Evolutionary conservation across 2,797 vertebrate genomes (phyloP).

Genomic region (Sphenodon punctatus): DNA sequence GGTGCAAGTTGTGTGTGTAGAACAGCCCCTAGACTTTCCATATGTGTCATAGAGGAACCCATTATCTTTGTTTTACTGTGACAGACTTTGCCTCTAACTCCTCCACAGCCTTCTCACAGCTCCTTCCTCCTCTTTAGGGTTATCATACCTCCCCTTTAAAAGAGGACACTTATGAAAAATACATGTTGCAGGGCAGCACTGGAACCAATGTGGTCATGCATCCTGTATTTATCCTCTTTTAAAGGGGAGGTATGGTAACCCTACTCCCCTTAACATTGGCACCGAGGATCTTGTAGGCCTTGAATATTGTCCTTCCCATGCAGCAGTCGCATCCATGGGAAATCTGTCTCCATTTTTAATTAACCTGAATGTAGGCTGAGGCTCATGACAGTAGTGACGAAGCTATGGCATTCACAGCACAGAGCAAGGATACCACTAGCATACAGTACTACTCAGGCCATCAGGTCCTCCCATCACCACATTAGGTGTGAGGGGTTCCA

Average conservation of each 20-base stretch:
- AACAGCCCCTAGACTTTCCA: neutral
- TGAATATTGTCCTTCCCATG: neutral
- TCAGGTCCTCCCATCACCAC: neutral
- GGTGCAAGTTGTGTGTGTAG: neutral
- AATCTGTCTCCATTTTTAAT: neutral
- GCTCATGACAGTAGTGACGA: neutral
- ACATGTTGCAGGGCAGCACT: too few relatives aligned
- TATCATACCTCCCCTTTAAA: too few relatives aligned
- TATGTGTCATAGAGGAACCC: neutral
- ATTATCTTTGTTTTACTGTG: neutral
- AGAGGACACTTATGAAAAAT: too few relatives aligned
- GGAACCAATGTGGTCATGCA: too few relatives aligned
- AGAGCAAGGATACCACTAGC: neutral
- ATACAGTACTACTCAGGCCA: neutral
- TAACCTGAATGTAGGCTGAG: neutral
- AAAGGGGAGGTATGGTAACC: too few relatives aligned
- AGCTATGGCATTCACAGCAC: neutral
- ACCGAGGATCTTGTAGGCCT: neutral
- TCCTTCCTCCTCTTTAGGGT: too few relatives aligned
- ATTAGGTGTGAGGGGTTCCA: neutral
- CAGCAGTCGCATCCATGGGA: neutral
- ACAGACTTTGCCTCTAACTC: neutral
- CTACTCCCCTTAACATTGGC: fast-evolving
- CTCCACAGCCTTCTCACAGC: neutral
- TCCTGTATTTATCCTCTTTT: too few relatives aligned